phyloP scores from a whole-genome alignment of 2,888 invertebrate species.

The Kryphioiulus occultus region DNA sequence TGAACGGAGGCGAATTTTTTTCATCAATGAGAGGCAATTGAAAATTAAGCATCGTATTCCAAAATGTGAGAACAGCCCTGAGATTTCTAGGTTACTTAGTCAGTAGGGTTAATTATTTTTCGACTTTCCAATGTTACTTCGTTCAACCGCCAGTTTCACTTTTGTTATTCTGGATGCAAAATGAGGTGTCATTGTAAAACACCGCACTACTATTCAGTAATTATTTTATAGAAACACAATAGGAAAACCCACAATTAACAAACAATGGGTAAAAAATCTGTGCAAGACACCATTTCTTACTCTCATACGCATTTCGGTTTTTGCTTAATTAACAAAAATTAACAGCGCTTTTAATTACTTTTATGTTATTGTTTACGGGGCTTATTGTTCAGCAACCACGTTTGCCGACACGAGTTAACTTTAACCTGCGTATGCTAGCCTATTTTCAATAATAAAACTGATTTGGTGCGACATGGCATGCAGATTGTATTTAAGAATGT shows the following conservation, averaged over 20 bases:
- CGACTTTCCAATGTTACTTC: not conserved
- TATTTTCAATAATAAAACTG: not conserved
- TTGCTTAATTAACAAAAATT: constrained; percentile 19
- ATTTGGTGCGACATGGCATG: not conserved
- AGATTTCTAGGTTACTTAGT: not conserved
- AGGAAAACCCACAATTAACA: constrained; percentile 25
- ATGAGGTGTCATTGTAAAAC: constrained; percentile 13
- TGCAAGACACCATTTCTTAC: constrained; percentile 7
- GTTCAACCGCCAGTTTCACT: not conserved
- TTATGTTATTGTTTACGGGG: constrained; percentile 24
- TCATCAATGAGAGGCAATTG: not conserved
- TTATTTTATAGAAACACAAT: constrained; percentile 13
- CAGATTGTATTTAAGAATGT: no score
- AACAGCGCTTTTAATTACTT: constrained; percentile 27
- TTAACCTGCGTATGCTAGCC: not conserved
- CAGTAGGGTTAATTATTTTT: constrained; percentile 17
- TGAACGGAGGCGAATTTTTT: not conserved
- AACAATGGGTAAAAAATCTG: not conserved
- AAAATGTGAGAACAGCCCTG: not conserved
- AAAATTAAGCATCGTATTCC: not conserved
- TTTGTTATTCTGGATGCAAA: not conserved
- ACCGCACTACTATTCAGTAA: constrained; percentile 32
- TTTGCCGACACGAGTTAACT: not conserved
- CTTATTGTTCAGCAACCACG: not conserved
- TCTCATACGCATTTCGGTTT: not conserved